Base-by-base conservation (phyloP, 2,113 vertebrate species). In the Hypanus sabinus region DNA sequence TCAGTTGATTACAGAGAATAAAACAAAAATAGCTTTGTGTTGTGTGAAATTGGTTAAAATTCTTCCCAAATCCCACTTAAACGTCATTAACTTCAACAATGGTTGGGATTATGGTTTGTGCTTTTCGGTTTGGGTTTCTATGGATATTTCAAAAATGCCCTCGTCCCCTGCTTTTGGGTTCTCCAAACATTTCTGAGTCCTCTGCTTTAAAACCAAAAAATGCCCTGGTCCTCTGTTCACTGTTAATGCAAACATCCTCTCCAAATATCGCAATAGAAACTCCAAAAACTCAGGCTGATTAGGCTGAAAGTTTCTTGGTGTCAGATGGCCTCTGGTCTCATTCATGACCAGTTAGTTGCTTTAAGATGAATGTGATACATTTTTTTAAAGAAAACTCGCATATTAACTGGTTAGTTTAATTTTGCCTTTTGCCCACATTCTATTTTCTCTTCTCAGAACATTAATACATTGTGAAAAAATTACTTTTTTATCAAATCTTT, bases 401-500 rank as follows among this genome's bases (percentile, higher is more conserved):
- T 36, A 38, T 93, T 46, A 71, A 46, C 91, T 38, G n/a, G 36
- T 8, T 0, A 93, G 20, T 36, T 93, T 12, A 71, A 91, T 70
- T 73, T 73, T 93, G 38, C 36, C 38, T 91, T 1, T 30, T 93
- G 33, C 90, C 36, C 24, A 38, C 36, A 73, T 30, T 93, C 33
- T 22, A 73, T 93, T 93, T 93, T 93, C 22, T 73, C 36, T 71
- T 71, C 90, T 12, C 62, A 24, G 20, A 92, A 71, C 33, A 92
- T 70, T 71, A 62, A 70, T 24, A 92, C 20, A 18, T 4, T 33
- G 38, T 65, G 70, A 70, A 71, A 70, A 24, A 92, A 36, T 30
- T 16, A 68, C 65, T 27, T 92, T 70, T 92, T 92, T 92, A 93
- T 93, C 70, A 93, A 55, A 22, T 36, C 33, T 71, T 70, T 73